Evolutionary conservation across 2,888 invertebrate genomes (phyloP), one percentile per base, ranked within the genome.

Genomic region (Mythimna loreyi): DNA sequence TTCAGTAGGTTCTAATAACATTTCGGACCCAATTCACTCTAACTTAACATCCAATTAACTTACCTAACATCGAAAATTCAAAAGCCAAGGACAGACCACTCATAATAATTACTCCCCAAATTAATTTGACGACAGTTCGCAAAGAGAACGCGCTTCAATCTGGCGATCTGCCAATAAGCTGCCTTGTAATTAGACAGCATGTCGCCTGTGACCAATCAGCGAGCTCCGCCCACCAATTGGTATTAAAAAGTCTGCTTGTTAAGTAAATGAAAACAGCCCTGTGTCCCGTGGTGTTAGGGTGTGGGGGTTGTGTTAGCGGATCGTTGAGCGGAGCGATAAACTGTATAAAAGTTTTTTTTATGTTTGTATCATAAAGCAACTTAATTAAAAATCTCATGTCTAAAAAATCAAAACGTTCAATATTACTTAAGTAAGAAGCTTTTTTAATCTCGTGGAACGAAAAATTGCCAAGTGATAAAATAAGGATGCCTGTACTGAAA

Each of bases 241-340:
- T 90, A 90, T 92, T 92, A 90, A 89, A 91, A 91, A 89, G 89
- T 90, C 84, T 89, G 85, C 72, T 82, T 89, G 89, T 92, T 92
- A 92, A 92, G 71, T 92, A 92, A 93, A 94, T 93, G 93, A 93
- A 94, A 94, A 94, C 92, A 92, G 92, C 87, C 87, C 87, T 81
- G 90, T 84, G 60, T 65, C 84, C 84, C 59, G 90, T 85, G 83
- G 85, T 71, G 82, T 78, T 69, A 2, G 63, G 78, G 74, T 70
- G 68, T 11, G 84, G 84, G 47, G n/a, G 0, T 4, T 50, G 23
- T 85, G 70, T 6, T 2, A 76, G 86, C 83, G 83, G 45, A 8
- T 2, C 23, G 6, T 47, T 66, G n/a, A 73, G 65, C 67, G 73
- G 64, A 81, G 78, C 71, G 52, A 9, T 3, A 50, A 50, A 23